Evolutionary conservation across 64 coral and sea anemone species (phyloP).

Genomic region (Pocillopora verrucosa): DNA sequence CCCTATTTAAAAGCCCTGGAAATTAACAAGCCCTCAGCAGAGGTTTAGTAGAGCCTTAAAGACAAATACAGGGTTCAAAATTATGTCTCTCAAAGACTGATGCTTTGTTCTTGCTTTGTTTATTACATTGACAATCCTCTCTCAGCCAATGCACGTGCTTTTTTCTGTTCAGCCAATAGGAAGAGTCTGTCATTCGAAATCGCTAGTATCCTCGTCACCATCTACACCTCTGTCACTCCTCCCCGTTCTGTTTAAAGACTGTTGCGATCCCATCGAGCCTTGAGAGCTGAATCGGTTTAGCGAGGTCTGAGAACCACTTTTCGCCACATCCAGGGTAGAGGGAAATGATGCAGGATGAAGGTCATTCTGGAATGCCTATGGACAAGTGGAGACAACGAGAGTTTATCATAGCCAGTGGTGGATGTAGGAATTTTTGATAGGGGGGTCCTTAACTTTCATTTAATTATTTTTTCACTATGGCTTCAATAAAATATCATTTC

Average conservation of each 20-base stretch:
- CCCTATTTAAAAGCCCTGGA: no score
- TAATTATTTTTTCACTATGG: no score
- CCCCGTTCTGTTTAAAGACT: constrained; percentile 69
- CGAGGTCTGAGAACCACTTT: constrained; percentile 71
- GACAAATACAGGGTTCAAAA: no score
- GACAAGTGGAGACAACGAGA: background rate
- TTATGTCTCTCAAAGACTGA: background rate
- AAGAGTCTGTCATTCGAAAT: constrained; percentile 47
- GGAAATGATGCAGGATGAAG: constrained; percentile 48
- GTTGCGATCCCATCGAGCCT: constrained; percentile 83
- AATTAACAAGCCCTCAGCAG: no score
- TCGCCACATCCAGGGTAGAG: constrained; percentile 57
- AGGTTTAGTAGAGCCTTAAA: no score
- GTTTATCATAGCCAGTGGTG: no score
- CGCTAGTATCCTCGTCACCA: constrained; percentile 49
- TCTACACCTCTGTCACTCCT: constrained; percentile 47
- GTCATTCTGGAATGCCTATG: constrained; percentile 78
- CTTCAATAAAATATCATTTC: no score
- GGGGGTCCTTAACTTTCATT: no score
- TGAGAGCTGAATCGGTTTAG: constrained; percentile 81
- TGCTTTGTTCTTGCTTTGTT: no score
- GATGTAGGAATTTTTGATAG: no score
- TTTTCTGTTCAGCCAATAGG: background rate
- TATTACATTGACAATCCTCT: background rate
- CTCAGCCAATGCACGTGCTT: background rate